Evolutionary conservation across 2,888 invertebrate species (phyloP).

Genomic region (Tiliacea aurago): DNA sequence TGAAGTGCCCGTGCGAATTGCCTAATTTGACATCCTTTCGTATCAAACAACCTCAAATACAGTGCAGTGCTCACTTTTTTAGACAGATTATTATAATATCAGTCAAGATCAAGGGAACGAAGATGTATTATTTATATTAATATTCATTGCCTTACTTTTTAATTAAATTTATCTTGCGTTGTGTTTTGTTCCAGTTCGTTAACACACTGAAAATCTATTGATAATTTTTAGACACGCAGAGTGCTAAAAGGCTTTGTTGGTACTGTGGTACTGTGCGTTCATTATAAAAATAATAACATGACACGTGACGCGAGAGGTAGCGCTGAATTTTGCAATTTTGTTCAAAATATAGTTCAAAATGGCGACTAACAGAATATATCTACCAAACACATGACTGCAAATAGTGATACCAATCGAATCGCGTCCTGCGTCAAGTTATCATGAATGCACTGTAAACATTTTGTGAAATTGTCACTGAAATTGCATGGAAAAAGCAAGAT

Average conservation of each 20-base stretch:
- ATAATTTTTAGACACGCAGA: background rate
- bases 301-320: too few species aligned
- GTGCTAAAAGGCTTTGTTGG: too few species aligned
- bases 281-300: too few species aligned
- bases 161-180: background rate
- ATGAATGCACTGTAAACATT: background rate
- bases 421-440: too few species aligned
- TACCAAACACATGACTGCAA: too few species aligned
- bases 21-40: slow-evolving; percentile 24
- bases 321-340: too few species aligned
- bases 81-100: slow-evolving; percentile 7
- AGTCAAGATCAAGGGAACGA: slow-evolving; percentile 13
- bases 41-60: slow-evolving; percentile 1
- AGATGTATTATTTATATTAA: background rate
- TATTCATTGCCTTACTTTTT: background rate
- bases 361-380: too few species aligned
- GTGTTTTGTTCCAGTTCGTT: background rate
- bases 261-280: too few species aligned
- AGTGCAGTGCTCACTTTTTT: slow-evolving; percentile 12
- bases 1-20: slow-evolving; percentile 92
- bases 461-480: background rate
- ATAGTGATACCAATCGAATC: too few species aligned
- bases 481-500: background rate
- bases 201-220: background rate
- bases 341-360: too few species aligned